phyloP scores from a whole-genome alignment of 2,797 vertebrate genomes.

The Dryobates pubescens region DNA sequence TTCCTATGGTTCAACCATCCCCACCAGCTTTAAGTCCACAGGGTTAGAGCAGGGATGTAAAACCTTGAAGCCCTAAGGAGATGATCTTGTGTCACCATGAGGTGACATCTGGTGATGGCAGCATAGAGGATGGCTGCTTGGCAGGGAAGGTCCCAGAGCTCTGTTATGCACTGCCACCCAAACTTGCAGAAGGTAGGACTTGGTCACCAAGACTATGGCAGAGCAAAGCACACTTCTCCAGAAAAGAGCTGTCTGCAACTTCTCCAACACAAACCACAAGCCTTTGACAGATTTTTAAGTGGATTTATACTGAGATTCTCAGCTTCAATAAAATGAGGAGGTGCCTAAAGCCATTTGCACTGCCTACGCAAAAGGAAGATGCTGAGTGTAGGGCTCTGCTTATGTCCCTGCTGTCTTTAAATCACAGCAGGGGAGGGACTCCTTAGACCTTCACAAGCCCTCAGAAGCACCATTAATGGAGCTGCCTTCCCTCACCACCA shows the following conservation, averaged over 20 bases:
- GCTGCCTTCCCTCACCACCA: background rate
- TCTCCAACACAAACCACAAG: background rate
- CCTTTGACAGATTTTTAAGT: background rate
- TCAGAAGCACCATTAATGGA: background rate
- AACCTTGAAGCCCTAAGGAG: background rate
- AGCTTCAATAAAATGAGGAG: background rate
- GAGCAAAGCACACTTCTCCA: background rate
- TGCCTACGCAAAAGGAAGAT: background rate
- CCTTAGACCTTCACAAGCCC: background rate
- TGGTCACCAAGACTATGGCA: background rate
- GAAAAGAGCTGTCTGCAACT: background rate
- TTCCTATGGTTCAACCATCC: background rate
- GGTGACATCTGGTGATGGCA: rapidly evolving
- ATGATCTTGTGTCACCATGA: background rate
- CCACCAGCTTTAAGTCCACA: background rate
- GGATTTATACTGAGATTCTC: background rate
- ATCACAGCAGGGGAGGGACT: background rate
- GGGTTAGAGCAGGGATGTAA: background rate
- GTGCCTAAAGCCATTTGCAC: background rate
- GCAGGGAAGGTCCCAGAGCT: background rate
- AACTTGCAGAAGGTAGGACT: background rate
- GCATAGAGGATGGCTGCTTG: rapidly evolving
- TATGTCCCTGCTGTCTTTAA: background rate
- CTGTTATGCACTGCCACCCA: background rate
- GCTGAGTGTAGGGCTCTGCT: background rate